phyloP scores from a whole-genome alignment of 2,113 vertebrate genomes.

The Oceanodroma tethys region DNA sequence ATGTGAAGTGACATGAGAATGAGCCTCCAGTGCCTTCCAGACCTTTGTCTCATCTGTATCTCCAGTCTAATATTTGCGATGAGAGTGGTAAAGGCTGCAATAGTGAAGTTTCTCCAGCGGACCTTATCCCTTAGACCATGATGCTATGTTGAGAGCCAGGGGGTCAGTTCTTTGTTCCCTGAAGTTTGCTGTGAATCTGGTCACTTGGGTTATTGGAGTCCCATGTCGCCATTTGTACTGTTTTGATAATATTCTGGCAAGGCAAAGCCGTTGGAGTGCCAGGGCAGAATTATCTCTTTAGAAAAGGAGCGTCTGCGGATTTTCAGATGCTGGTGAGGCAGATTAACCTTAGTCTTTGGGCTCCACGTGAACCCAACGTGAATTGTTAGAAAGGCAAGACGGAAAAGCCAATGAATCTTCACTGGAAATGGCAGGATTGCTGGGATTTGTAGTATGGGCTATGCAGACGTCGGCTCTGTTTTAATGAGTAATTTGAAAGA shows the following conservation, averaged over 20 bases:
- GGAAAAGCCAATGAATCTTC: neutral
- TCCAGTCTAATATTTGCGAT: neutral
- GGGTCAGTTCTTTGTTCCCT: neutral
- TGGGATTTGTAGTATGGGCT: neutral
- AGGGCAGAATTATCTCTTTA: neutral
- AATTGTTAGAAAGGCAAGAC: neutral
- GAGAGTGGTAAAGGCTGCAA: neutral
- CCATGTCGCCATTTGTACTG: neutral
- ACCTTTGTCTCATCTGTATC: neutral
- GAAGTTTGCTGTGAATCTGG: neutral
- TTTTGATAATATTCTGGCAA: neutral
- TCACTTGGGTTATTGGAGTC: neutral
- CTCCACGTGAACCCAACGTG: neutral
- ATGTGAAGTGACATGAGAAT: neutral
- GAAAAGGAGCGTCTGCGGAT: neutral
- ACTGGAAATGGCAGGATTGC: neutral
- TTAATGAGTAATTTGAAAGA: neutral
- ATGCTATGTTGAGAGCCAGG: neutral
- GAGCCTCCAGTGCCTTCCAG: neutral
- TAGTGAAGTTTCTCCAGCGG: neutral
- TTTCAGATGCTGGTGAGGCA: neutral
- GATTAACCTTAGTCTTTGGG: neutral
- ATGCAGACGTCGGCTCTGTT: neutral
- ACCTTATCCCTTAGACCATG: neutral
- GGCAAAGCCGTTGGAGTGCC: neutral